Evolutionary conservation across 2,797 vertebrate species (phyloP).

Genomic region (Austrolebias charrua): DNA sequence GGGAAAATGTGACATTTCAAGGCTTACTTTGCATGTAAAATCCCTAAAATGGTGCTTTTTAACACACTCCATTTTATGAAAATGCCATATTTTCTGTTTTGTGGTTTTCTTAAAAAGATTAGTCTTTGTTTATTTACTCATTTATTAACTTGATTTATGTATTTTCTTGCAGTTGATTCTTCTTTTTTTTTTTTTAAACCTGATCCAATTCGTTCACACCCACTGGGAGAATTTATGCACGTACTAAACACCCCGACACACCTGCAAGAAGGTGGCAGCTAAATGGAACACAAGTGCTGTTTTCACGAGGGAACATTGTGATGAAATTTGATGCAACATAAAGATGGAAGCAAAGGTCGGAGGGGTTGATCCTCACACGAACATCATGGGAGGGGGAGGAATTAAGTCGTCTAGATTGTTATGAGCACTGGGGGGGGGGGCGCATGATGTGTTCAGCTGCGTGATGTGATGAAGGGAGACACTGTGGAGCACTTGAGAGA

Average conservation of each 20-base stretch:
- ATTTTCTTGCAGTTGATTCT: background rate
- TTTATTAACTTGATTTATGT: background rate
- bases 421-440: conserved; percentile 6
- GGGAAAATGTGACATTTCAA: too few relatives aligned
- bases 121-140: background rate
- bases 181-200: background rate
- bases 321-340: conserved; percentile 17
- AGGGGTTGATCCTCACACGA: conserved; percentile 4
- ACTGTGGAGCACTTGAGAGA: conserved; percentile 23
- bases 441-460: conserved; percentile 18
- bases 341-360: background rate
- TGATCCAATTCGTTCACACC: background rate
- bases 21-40: too few relatives aligned
- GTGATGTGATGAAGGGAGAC: conserved; percentile 20
- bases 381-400: conserved; percentile 1
- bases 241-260: background rate
- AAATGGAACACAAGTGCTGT: conserved; percentile 2
- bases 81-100: too few relatives aligned
- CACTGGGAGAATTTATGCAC: background rate
- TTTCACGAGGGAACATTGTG: conserved; percentile 15
- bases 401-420: conserved; percentile 5
- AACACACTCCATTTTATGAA: too few relatives aligned
- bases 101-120: background rate
- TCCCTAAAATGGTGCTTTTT: too few relatives aligned
- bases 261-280: conserved; percentile 1